These are phyloP conservation scores for Phrynosoma platyrhinos DNA, from an alignment of 2,113 vertebrate genomes.

Conservation along the genomic window DNA sequence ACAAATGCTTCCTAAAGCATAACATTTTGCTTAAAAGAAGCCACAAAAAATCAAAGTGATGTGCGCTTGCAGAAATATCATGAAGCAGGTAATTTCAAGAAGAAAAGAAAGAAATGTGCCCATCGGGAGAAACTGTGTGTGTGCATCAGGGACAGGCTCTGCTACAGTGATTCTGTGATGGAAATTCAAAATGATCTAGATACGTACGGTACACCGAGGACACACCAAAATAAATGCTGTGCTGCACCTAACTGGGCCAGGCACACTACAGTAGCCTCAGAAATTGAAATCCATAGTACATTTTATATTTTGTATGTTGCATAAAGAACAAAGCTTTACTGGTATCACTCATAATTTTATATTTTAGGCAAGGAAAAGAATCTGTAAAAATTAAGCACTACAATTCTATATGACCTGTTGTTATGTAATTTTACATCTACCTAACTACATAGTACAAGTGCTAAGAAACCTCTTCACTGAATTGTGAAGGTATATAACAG, in stretches of 20 bases:
- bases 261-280: not conserved
- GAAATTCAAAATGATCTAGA: constrained; percentile 15
- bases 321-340: not conserved
- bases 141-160: not conserved
- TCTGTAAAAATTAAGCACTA: too few relatives aligned
- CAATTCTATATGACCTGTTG: too few relatives aligned
- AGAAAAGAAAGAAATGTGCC: not conserved
- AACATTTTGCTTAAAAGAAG: not conserved
- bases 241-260: not conserved
- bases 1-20: not conserved
- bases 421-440: too few relatives aligned
- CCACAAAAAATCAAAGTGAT: not conserved
- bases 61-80: not conserved
- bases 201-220: not conserved
- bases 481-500: too few relatives aligned
- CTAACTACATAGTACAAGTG: too few relatives aligned
- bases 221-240: not conserved
- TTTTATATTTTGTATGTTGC: not conserved
- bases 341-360: not conserved
- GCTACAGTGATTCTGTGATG: constrained; percentile 7
- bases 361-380: not conserved
- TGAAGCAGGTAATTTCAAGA: not conserved
- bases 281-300: not conserved
- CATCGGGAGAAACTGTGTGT: not conserved
- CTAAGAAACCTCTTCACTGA: too few relatives aligned